Evolutionary conservation across 2,888 invertebrate species (phyloP), one percentile per base, ranked within the genome.

Genomic region (Acleris holmiana): DNA sequence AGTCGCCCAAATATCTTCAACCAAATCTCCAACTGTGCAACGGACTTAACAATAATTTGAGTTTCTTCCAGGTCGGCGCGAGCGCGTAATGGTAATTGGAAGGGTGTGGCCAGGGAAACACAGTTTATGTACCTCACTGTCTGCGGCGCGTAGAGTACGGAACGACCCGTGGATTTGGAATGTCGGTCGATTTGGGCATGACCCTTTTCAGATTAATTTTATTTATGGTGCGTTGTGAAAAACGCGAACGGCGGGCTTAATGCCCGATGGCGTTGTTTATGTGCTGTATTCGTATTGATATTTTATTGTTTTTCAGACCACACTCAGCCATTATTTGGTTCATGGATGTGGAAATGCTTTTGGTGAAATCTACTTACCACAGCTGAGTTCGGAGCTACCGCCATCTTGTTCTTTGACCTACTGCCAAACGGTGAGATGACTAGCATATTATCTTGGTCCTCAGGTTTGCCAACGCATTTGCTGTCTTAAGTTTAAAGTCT

Each of bases 51-150:
- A 78, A 83, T 86, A 84, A 88, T 88, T 86, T 79, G 82, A 85
- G 83, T 83, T 86, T 80, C 83, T 83, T 86, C 79, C 79, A 79
- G 77, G 78, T 71, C 79, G 81, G 75, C 77, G 83, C 77, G 77
- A 77, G 80, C 76, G 74, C 81, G 84, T 88, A 84, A 86, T 86
- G 82, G 82, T 89, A 88, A 89, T 89, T 86, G 87, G 73, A 71
- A 71, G 85, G 87, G 89, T 78, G 87, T 84, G 86, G 80, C 80
- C 79, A 79, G 79, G 82, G 77, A 82, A 80, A 83, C 78, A 80
- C 78, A 77, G 78, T 78, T 79, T 78, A 79, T 75, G 73, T 73
- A 69, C 73, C 71, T 69, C 54, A 23, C 53, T 29, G 18, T 50
- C 17, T 40, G 54, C 46, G 60, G 47, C 51, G 67, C 62, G 66